These are phyloP conservation scores for Bovichtus variegatus DNA, from an alignment of 2,797 vertebrate genomes.

Conservation along the genomic window DNA sequence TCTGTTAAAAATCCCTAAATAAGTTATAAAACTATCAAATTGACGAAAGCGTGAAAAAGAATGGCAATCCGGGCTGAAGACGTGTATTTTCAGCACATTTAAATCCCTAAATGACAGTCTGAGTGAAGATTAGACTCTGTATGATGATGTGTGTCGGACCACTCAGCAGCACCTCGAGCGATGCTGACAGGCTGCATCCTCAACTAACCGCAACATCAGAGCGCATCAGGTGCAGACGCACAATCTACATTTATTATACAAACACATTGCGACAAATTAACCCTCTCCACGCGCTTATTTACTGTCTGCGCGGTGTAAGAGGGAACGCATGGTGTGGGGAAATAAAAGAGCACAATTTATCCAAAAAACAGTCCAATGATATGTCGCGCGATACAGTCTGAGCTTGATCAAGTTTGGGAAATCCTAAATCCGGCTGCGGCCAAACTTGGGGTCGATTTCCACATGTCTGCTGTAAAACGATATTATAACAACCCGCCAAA, in stretches of 20 bases:
- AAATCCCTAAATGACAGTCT: not conserved
- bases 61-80: not conserved
- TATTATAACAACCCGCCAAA: not conserved
- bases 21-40: conserved; percentile 72
- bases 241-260: conserved; percentile 47
- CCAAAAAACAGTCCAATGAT: conserved; percentile 36
- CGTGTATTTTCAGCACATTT: not conserved
- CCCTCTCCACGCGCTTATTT: conserved; percentile 18
- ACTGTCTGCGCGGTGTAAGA: conserved; percentile 12
- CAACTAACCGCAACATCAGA: conserved; percentile 66
- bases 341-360: conserved; percentile 31
- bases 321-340: conserved; percentile 24
- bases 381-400: not conserved
- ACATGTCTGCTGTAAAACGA: conserved; percentile 14
- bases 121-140: conserved; percentile 6
- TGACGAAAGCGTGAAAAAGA: conserved; percentile 11
- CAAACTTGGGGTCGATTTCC: conserved; percentile 54
- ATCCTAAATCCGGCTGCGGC: conserved; percentile 24
- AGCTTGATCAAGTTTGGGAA: conserved; percentile 65
- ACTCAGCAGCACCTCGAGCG: conserved; percentile 39
- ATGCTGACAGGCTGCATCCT: conserved; percentile 69
- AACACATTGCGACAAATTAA: conserved; percentile 54
- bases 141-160: conserved; percentile 33
- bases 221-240: conserved; percentile 80
- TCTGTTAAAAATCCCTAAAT: conserved; percentile 43